phyloP scores from a whole-genome alignment of 1,140 invertebrate genomes.

The Drosophila albomicans region DNA sequence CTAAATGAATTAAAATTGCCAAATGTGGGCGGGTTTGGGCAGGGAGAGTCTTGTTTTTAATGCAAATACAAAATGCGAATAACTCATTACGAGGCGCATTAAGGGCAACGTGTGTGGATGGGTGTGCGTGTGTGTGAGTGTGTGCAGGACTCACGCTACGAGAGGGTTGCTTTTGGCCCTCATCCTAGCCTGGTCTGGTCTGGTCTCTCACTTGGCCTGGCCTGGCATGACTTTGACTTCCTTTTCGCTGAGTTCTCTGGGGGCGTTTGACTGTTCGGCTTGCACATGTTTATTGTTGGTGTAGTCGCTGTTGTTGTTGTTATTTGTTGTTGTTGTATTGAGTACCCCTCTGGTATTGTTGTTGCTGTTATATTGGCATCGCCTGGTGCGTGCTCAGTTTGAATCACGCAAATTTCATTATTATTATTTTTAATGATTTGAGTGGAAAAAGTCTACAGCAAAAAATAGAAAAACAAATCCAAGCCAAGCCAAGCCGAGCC shows the following conservation, averaged over 20 bases:
- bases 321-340: slow-evolving; percentile 62
- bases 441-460: slow-evolving; percentile 63
- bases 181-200: slow-evolving; percentile 39
- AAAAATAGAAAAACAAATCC: slow-evolving; percentile 18
- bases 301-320: slow-evolving; percentile 45
- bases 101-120: slow-evolving; percentile 65
- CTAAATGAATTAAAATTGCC: slow-evolving; percentile 83
- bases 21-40: slow-evolving; percentile 61
- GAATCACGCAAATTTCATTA: slow-evolving; percentile 83
- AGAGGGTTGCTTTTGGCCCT: slow-evolving; percentile 74
- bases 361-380: slow-evolving; percentile 69
- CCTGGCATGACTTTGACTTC: slow-evolving; percentile 77
- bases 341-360: slow-evolving; percentile 65
- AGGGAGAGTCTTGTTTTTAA: slow-evolving; percentile 56
- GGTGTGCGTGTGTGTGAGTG: slow-evolving; percentile 32
- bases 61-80: slow-evolving; percentile 80
- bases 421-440: slow-evolving; percentile 82
- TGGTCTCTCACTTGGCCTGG: slow-evolving; percentile 34
- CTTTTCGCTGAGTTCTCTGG: slow-evolving; percentile 51
- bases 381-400: slow-evolving; percentile 77
- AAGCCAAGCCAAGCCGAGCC: slow-evolving; percentile 9
- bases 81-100: slow-evolving; percentile 81
- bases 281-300: slow-evolving; percentile 70
- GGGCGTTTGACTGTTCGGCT: slow-evolving; percentile 63
- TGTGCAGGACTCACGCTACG: slow-evolving; percentile 57